Evolutionary conservation across 2,888 invertebrate genomes (phyloP), one percentile per base, ranked within the genome.

Genomic region (Megalurothrips usitatus): DNA sequence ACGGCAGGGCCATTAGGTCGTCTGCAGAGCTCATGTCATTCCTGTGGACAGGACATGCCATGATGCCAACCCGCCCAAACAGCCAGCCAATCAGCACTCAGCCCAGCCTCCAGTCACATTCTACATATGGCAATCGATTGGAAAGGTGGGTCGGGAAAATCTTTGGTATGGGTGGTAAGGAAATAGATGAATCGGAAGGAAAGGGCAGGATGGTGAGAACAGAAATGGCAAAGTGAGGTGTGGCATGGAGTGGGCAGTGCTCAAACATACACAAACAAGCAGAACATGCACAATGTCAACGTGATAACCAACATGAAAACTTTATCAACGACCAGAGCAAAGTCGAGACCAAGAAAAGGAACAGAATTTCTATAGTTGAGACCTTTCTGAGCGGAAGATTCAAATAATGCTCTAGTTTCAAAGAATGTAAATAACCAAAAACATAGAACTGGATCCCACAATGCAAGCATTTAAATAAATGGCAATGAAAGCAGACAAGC

Each of bases 1-100:
- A 79, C 79, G 82, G 68, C 68, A 75, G 68, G 68, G 68, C 68
- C 68, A 75, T 75, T 23, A 75, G 68, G 68, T 75, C 68, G 68
- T 75, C 68, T 23, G 68, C 68, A 75, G 68, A 75, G 68, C 68
- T 23, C 68, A 75, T 75, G 26, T 75, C 68, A 75, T 75, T 75
- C 68, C 68, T 75, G 68, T 75, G 68, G 68, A 75, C 58, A 43
- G 68, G 68, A 75, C 58, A 58, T 58, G 58, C 58, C 14, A 58
- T 17, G 58, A n/a, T 17, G 58, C n/a, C 19, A 17, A 58, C 58
- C 58, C 58, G 58, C 58, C 58, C 19, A 17, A 58, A 17, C 58
- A 17, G 58, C 58, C 58, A 58, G 58, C 58, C 58, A 58, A 14
- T 58, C 58, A 58, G 58, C 58, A 58, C 58, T n/a, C 17, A 58